Conservation (phyloP, 1,140 invertebrate species). For the Campodea augens region DNA sequence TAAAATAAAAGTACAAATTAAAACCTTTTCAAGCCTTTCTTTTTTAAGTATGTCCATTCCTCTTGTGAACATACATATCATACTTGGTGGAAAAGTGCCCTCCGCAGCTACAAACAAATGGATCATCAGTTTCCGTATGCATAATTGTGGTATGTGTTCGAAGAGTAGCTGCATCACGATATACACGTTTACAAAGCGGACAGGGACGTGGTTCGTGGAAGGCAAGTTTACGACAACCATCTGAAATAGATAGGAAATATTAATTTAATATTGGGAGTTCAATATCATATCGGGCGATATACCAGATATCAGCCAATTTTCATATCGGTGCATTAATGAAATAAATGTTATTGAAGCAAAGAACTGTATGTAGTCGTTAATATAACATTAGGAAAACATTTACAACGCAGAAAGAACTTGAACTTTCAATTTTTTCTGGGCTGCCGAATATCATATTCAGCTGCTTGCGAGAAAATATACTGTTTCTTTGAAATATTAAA, state of each 20-base stretch:
- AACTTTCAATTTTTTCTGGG: background rate
- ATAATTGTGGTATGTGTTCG: conserved; percentile 21
- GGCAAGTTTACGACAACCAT: conserved; percentile 16
- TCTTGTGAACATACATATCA: conserved; percentile 21
- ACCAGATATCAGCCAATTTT: no score
- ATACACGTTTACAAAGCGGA: conserved; percentile 19
- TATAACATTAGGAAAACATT: no score
- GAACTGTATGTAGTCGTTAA: background rate
- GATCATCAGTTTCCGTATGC: conserved; percentile 19
- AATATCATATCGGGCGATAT: no score
- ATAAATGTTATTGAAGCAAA: background rate
- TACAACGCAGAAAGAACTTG: no score
- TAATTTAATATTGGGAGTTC: no score
- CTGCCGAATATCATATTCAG: background rate
- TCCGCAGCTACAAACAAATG: conserved; percentile 19
- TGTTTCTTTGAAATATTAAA: no score
- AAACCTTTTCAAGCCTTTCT: conserved; percentile 5
- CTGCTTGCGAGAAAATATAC: no score
- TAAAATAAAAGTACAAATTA: no score
- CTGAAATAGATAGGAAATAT: background rate
- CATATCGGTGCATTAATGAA: conserved; percentile 1
- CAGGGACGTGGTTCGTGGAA: conserved; percentile 22
- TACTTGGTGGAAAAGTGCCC: conserved; percentile 20
- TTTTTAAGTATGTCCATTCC: conserved; percentile 17
- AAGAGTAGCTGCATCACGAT: conserved; percentile 21